A percentile compares a stretch with the other conserved stretches of the same genome.
phyloP scores from a whole-genome alignment of 1,140 invertebrate genomes.

The Steinernema khuongi region DNA sequence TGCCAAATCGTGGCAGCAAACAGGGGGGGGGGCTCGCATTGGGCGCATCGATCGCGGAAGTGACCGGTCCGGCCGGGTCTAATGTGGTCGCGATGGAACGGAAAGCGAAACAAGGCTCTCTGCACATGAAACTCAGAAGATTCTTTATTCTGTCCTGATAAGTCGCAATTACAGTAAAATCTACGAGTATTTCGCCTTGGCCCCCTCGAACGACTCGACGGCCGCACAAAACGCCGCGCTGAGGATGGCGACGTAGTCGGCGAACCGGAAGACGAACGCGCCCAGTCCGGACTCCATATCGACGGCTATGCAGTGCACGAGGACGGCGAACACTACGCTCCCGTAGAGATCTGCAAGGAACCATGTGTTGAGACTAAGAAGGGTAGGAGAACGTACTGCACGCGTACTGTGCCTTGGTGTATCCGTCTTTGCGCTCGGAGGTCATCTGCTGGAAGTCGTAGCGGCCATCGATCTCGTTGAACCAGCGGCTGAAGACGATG shows the following conservation, averaged over 20 bases:
- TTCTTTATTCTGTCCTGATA: no score
- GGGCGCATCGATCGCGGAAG: no score
- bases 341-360: neutral
- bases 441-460: constrained; percentile 10
- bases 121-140: no score
- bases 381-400: neutral
- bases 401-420: neutral
- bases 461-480: constrained; percentile 5
- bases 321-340: neutral
- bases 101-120: no score
- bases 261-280: constrained; percentile 2
- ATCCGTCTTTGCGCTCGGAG: neutral
- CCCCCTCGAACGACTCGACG: constrained; percentile 1
- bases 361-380: neutral
- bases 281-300: neutral
- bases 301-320: neutral
- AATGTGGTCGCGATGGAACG: no score
- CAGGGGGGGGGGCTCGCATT: no score
- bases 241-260: constrained; percentile 7
- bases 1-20: no score
- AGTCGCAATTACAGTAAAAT: no score
- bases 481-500: constrained; percentile 4
- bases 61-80: no score
- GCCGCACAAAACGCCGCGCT: neutral
- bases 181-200: neutral